These are phyloP conservation scores for Labeo calbasu DNA, from an alignment of 2,797 vertebrate genomes.

Conservation along the genomic window DNA sequence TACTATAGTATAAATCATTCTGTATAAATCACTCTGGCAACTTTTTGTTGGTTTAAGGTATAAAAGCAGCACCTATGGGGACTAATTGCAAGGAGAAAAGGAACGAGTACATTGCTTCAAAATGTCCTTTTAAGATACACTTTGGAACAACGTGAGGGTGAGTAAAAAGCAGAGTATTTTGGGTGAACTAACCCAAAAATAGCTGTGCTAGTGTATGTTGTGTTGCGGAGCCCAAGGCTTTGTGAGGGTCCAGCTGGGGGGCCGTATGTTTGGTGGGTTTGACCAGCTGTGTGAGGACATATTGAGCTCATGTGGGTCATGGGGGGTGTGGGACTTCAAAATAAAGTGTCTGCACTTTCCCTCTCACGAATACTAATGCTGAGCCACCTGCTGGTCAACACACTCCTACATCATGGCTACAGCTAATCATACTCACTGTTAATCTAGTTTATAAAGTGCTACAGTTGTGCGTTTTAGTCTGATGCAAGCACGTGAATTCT, in stretches of 20 bases:
- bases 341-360: conserved; percentile 40
- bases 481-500: conserved; percentile 25
- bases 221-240: conserved; percentile 19
- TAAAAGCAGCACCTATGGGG: background rate
- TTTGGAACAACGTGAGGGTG: background rate
- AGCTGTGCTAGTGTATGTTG: background rate
- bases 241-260: conserved; percentile 47
- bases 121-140: background rate
- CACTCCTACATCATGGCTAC: background rate
- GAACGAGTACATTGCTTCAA: background rate
- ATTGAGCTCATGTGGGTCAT: conserved; percentile 59
- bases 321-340: conserved; percentile 40
- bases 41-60: background rate
- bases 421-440: conserved; percentile 13
- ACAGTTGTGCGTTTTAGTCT: conserved; percentile 9
- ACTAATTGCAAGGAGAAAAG: background rate
- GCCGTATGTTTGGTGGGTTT: conserved; percentile 51
- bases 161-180: background rate
- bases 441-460: conserved; percentile 38
- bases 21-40: background rate
- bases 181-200: background rate
- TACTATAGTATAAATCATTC: background rate
- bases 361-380: conserved; percentile 57
- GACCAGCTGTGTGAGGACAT: conserved; percentile 66
- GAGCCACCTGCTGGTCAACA: conserved; percentile 46